Base-by-base conservation (phyloP, 2,888 invertebrate species). In the Antheraea assamensis region DNA sequence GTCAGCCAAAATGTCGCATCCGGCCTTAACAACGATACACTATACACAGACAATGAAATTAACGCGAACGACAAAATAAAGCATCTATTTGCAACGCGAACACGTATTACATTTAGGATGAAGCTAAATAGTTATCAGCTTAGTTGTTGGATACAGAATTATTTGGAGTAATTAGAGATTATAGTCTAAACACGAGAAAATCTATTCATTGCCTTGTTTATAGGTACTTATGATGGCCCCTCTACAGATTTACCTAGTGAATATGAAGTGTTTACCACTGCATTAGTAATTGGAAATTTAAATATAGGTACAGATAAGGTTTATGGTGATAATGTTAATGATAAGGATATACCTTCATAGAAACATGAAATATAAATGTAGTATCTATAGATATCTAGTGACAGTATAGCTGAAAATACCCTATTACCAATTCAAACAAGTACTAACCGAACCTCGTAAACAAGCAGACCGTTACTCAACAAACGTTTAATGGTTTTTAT, bases 1-100 rank as follows among this genome's bases (percentile, higher is more conserved):
- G 31, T 21, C 68, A 68, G 68, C 35, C 31, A 35, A 68, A 68
- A 68, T 10, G 35, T 31, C 35, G 68, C 68, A 68, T 68, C 68
- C 68, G 68, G 68, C n/a, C 31, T 35, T 3, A 35, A 35, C 68
- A 35, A n/a, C n/a, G 24, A 68, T n/a, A 68, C 35, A 68, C 8
- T 68, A 68, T 35, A 68, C 8, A 68, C n/a, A 35, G 13, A 31
- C 10, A 68, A 68, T 35, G 10, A 35, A 35, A 68, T 68, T 66
- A 66, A 66, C 66, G 30, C 66, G 17, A 66, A 31, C 31, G 61
- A 24, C 30, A 31, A 66, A 66, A 30, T 66, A 31, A 66, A 30
- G 30, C 19, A 19, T 31, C 66, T 66, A 31, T 66, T 66, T 66
- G 66, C 7, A 66, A 27, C 24, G 21, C 19, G 8, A 31, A 31